Percentiles rank a stretch among this genome's conserved stretches.
Evolutionary conservation across 1,140 invertebrate genomes (phyloP).

Genomic region (Olivierus martensii): DNA sequence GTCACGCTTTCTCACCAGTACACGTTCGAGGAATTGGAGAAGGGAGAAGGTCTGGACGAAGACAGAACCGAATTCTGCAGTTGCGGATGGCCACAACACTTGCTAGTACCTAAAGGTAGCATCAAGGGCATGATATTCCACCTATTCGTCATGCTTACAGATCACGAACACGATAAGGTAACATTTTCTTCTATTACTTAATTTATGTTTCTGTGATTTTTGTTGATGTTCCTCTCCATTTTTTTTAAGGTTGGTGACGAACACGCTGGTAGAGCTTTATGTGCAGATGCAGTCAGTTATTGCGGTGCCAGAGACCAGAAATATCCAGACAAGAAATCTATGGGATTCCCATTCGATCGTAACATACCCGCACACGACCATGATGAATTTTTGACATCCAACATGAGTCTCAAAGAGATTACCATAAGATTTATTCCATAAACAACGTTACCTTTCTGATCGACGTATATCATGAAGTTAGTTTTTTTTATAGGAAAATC

Average conservation of each 20-base stretch:
- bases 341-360: conserved; percentile 15
- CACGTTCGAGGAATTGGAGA: conserved; percentile 38
- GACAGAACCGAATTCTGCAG: conserved; percentile 32
- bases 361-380: conserved; percentile 22
- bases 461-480: too few relatives aligned
- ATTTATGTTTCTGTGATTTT: too few relatives aligned
- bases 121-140: conserved; percentile 50
- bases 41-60: conserved; percentile 1
- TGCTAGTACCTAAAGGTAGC: conserved; percentile 60
- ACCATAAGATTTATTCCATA: conserved; percentile 4
- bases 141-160: conserved; percentile 65
- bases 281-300: conserved; percentile 53
- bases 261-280: conserved; percentile 22
- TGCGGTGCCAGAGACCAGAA: conserved; percentile 54
- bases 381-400: conserved; percentile 4
- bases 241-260: too few relatives aligned
- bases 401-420: conserved; percentile 4
- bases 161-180: conserved; percentile 48
- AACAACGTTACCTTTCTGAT: too few relatives aligned
- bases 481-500: too few relatives aligned
- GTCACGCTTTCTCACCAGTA: conserved; percentile 54
- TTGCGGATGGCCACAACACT: conserved; percentile 46
- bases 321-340: conserved; percentile 13
- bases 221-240: too few relatives aligned
- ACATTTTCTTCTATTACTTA: not conserved